Evolutionary conservation across 2,888 invertebrate genomes (phyloP), one percentile per base, ranked within the genome.

Genomic region (Plagodis pulveraria): DNA sequence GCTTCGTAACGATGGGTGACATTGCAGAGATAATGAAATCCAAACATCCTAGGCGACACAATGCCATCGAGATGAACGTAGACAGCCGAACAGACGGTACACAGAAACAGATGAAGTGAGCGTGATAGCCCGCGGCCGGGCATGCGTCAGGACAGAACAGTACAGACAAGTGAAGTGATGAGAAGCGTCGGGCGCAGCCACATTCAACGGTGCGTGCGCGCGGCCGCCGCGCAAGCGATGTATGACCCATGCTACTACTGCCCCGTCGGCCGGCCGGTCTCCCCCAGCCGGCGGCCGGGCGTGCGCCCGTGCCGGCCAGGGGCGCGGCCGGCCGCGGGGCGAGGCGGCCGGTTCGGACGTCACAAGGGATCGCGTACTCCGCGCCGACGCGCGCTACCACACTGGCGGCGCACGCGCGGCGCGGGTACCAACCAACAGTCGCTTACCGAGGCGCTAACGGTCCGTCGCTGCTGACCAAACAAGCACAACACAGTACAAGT

Each of bases 381-480:
- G 82, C 86, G 81, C 80, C 83, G 77, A 86, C 87, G 82, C 86
- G 83, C 86, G 78, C 86, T 82, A 74, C 80, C 82, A 74, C 80
- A 81, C 75, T 86, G 84, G 77, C 69, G 80, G 78, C 80, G 83
- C 77, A 71, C 81, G 85, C 81, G 81, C 86, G 80, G 85, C 79
- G 81, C 85, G 79, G 83, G 79, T 80, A 83, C 6, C 12, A 42
- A 81, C 84, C 81, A 76, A 77, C 77, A 79, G 79, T 85, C 86
- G 89, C 91, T 92, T 92, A 92, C 91, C 91, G 89, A 89, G 88
- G 85, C 80, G 86, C 91, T 92, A 91, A 85, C 91, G 91, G 88
- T 90, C 91, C 91, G 91, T 89, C 81, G 91, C 91, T 90, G 91
- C 91, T 90, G 91, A 90, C 90, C 91, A 90, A 90, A 91, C 89